A percentile compares a stretch with the other conserved stretches of the same genome.
Evolutionary conservation across 2,113 vertebrate genomes (phyloP).

Genomic region (Lepidothrix coronata): DNA sequence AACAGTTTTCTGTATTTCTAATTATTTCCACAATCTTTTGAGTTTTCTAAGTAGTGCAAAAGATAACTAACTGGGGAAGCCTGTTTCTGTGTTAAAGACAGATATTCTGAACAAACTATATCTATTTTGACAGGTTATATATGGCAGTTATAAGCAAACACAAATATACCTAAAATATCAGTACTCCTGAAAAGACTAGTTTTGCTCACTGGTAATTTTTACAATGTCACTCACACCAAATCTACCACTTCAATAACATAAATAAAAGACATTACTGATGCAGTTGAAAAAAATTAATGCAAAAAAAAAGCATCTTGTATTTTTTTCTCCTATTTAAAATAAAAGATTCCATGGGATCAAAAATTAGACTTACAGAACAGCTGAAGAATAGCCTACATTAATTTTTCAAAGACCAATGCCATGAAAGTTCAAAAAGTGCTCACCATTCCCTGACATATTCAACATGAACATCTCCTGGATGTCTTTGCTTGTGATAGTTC

Average conservation of each 20-base stretch:
- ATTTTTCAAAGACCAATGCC: neutral
- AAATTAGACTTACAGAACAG: neutral
- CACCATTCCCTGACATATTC: neutral
- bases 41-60: neutral
- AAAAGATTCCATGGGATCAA: neutral
- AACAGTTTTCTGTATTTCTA: neutral
- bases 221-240: neutral
- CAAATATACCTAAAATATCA: neutral
- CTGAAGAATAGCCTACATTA: neutral
- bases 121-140: neutral
- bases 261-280: neutral
- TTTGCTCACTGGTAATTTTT: neutral
- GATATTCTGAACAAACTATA: neutral
- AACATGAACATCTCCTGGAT: slow-evolving; percentile 5
- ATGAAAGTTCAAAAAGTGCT: neutral
- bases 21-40: neutral
- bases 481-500: slow-evolving; percentile 29
- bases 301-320: neutral
- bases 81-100: neutral
- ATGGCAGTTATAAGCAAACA: neutral
- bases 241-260: neutral
- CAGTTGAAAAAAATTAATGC: neutral
- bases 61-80: neutral
- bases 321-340: neutral
- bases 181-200: neutral